A percentile compares a stretch with the other conserved stretches of the same genome.
Conservation (phyloP, 2,797 vertebrate species). For the Acomys russatus region DNA sequence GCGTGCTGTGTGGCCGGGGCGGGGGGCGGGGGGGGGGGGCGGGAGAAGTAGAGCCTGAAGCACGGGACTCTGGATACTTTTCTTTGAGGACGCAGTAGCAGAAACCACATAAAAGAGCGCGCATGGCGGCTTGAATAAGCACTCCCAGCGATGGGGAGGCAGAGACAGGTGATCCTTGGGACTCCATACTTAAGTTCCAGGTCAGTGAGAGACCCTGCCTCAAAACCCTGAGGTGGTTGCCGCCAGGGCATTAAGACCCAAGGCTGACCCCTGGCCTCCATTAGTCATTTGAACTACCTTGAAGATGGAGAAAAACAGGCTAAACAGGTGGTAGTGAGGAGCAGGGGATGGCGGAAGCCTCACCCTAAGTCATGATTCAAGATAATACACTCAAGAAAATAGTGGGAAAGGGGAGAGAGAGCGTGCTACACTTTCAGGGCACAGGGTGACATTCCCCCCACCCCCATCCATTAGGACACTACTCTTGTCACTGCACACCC, state of each 20-base stretch:
- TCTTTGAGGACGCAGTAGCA: not conserved
- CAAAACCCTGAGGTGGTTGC: not conserved
- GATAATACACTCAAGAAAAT: not conserved
- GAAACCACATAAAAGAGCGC: not conserved
- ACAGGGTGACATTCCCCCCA: not conserved
- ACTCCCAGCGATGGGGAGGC: not conserved
- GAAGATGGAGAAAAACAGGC: not conserved
- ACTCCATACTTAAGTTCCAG: not conserved
- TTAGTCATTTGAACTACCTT: not conserved
- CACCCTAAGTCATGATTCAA: not conserved
- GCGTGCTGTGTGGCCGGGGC: fast-evolving
- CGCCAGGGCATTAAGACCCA: not conserved
- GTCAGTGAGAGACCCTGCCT: not conserved
- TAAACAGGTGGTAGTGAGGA: not conserved
- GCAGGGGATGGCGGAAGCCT: not conserved
- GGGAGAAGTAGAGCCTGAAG: not conserved
- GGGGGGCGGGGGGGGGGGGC: no score
- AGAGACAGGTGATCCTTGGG: not conserved
- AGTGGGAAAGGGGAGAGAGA: not conserved
- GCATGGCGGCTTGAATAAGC: not conserved
- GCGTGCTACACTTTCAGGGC: not conserved
- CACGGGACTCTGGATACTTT: not conserved
- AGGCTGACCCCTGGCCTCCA: not conserved
- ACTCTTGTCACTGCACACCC: not conserved
- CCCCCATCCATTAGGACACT: not conserved